Evolutionary conservation across 30 jellyfish, hydroid and myxozoan genomes (phyloP).

Genomic region (Hydra vulgaris): DNA sequence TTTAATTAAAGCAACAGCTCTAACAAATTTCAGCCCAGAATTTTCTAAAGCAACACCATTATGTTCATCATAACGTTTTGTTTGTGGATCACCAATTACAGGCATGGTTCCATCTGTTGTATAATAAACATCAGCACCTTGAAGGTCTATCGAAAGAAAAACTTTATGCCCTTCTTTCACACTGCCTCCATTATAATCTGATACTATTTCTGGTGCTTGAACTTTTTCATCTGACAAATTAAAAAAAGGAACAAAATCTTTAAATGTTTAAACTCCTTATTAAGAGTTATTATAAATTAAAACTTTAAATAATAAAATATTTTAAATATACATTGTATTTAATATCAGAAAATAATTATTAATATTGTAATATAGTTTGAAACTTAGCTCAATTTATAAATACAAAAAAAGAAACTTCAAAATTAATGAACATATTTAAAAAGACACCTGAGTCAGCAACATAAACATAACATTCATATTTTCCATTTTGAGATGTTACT

Average conservation of each 20-base stretch:
- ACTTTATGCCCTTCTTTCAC: constrained; percentile 37
- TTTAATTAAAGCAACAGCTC: constrained; percentile 36
- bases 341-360: no score
- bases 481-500: constrained; percentile 15
- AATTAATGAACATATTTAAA: not conserved
- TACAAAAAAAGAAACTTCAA: not conserved
- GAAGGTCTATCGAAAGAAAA: constrained; percentile 7
- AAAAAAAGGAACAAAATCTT: not conserved
- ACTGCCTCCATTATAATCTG: constrained; percentile 29
- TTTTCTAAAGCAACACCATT: constrained; percentile 19
- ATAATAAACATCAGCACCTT: constrained; percentile 30
- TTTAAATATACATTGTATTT: no score
- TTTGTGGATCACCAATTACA: constrained; percentile 24
- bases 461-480: constrained; percentile 26
- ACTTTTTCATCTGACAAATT: constrained; percentile 16
- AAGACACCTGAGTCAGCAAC: constrained; percentile 26
- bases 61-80: constrained; percentile 19
- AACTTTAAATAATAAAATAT: no score
- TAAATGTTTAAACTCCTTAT: no score
- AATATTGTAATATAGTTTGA: no score
- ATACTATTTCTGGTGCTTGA: constrained; percentile 15
- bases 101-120: constrained; percentile 37
- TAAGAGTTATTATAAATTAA: no score
- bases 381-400: no score
- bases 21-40: constrained; percentile 22